Base-by-base conservation (phyloP, 2,113 vertebrate genomes). In the Panthera tigris region DNA sequence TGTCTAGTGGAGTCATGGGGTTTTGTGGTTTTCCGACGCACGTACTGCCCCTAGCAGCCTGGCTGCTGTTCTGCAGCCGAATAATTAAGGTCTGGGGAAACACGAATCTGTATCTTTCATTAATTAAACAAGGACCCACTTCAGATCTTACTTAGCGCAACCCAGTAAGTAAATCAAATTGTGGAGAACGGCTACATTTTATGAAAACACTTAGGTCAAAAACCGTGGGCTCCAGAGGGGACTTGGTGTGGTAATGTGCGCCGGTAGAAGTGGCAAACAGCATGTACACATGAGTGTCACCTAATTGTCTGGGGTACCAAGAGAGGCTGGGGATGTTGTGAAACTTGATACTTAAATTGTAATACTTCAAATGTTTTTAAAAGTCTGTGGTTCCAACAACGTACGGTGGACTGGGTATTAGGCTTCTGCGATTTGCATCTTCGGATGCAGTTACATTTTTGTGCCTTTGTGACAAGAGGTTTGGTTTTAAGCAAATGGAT, bases 381-480 rank as follows among this genome's bases (percentile, higher is more conserved):
- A 92, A 92, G 12, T 74, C 4, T 73, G 4, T 69, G 87, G 23
- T 27, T 96, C 48, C 27, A 96, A 1, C 5, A 61, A 3, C 78
- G 71, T 8, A 6, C 45, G 14, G 14, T 74, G 21, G 39, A 9
- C 21, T 65, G 14, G 86, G 33, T 82, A 45, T 39, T 96, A 79
- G 19, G n/a, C 11, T 80, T 50, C 50, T 97, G 33, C 29, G 39
- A 1, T 85, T 93, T 94, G 39, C 15, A 73, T 95, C 27, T 31
- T 96, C 27, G 92, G 52, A 76, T 95, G 2, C 45, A 82, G 85
- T 86, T 68, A 36, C 68, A 36, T 95, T 95, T 91, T 79, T 73
- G 11, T 57, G 74, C 80, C 7, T 94, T 94, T 88, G 6, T 97
- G 14, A 5, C 33, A 86, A 91, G 45, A 94, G 63, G 1, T 66